phyloP scores from a whole-genome alignment of 2,113 vertebrate genomes.

The Gnathonemus longibarbis region DNA sequence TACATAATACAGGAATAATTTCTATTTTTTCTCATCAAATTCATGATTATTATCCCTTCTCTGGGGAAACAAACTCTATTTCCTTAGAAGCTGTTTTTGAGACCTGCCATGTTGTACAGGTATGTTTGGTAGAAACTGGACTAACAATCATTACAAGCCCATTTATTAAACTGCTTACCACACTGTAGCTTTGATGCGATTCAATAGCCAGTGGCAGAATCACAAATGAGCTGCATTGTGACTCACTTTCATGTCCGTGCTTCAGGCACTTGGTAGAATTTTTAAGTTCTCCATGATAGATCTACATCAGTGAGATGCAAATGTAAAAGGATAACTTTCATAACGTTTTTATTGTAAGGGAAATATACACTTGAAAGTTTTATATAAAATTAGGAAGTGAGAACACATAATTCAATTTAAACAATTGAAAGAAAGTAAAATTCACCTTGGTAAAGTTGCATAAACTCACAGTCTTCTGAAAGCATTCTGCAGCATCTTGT shows the following conservation, averaged over 20 bases:
- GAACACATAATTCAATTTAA: background rate
- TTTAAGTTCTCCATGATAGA: constrained; percentile 25
- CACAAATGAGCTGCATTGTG: constrained; percentile 32
- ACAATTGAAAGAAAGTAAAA: background rate
- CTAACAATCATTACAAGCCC: background rate
- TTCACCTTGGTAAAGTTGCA: background rate
- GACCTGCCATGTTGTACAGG: background rate
- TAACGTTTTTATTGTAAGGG: fast-evolving
- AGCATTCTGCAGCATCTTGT: no score
- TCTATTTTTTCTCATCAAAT: background rate
- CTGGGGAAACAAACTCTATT: background rate
- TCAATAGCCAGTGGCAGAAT: constrained; percentile 42
- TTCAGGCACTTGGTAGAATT: constrained; percentile 32
- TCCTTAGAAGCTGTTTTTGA: background rate
- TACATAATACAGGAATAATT: background rate
- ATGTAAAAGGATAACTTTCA: background rate
- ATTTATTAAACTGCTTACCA: constrained; percentile 36
- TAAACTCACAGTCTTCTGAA: no score
- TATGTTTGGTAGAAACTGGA: background rate
- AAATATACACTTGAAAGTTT: background rate
- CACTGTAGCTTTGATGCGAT: constrained; percentile 18
- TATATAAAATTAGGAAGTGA: background rate
- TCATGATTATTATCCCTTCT: no score
- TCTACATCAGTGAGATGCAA: constrained; percentile 13
- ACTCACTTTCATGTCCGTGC: background rate